Evolutionary conservation across 2,113 vertebrate species (phyloP), one percentile per base, ranked within the genome.

Genomic region (Vulpes ferrilata): DNA sequence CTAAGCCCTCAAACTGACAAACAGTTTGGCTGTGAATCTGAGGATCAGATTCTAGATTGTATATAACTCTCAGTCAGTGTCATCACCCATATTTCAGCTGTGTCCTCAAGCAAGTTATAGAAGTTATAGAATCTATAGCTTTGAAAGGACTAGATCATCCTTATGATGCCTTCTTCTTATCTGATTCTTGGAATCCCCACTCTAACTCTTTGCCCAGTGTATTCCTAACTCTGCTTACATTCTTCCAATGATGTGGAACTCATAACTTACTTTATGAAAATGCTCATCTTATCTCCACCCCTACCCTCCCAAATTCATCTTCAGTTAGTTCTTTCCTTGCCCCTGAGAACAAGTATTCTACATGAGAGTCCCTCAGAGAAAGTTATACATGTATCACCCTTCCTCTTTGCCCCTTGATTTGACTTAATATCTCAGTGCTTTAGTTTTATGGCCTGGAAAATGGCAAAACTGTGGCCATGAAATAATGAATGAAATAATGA

Each of bases 361-460:
- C 27, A 38, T 43, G 53, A 64, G 57, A 92, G 67, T 57, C 57
- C 19, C 92, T 94, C 17, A 6, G 67, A 95, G 43, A 84, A 23
- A 16, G 2, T n/a, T 80, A 25, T n/a, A 65, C 4, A 27, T 81
- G 11, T 71, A 59, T 76, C 32, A 88, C 53, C 7, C n/a, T 93
- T 89, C 30, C 11, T 17, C 55, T 20, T 93, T 92, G 57, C 11
- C 38, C 67, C 19, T 57, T 83, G 4, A 85, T 35, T 78, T 95
- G 30, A 71, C 22, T 59, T 88, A 48, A 15, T 20, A 95, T 84
- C 30, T 87, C 55, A 92, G 23, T 64, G 20, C 32, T 32, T 86
- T 97, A 22, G 11, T 84, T 92, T 96, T 93, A n/a, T 73, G 35
- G 88, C 53, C 60, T 86, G 23, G 13, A 90, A 92, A 97, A 82